Evolutionary conservation across 2,888 invertebrate genomes (phyloP).

Genomic region (Lampropteryx suffumata): DNA sequence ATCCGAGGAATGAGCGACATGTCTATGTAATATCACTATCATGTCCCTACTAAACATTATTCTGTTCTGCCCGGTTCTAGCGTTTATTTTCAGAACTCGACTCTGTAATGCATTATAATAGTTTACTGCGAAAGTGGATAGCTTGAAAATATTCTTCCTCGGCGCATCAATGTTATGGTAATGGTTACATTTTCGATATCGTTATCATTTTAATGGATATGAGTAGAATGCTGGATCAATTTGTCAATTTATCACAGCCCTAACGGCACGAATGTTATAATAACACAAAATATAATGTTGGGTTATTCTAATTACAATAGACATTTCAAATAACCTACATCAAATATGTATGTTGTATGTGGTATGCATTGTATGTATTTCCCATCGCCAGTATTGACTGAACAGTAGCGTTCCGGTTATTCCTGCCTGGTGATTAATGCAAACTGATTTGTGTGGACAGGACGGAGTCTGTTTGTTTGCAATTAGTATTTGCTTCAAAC

Average conservation of each 20-base stretch:
- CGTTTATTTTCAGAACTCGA: slow-evolving; percentile 16
- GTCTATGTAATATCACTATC: slow-evolving; percentile 39
- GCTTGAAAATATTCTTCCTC: slow-evolving; percentile 7
- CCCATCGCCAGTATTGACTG: slow-evolving; percentile 36
- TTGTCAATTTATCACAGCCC: background rate
- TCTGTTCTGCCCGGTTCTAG: slow-evolving; percentile 21
- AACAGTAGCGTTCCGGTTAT: slow-evolving; percentile 42
- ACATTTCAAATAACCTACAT: too few species aligned
- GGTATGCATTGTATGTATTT: slow-evolving; percentile 31
- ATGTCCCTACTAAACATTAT: slow-evolving; percentile 20
- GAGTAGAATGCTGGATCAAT: background rate
- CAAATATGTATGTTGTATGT: too few species aligned
- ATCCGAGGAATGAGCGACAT: slow-evolving; percentile 48
- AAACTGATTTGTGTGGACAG: slow-evolving; percentile 39
- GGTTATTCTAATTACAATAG: too few species aligned
- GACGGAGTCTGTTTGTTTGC: slow-evolving; percentile 37
- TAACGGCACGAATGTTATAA: too few species aligned
- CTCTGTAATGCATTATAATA: slow-evolving; percentile 9
- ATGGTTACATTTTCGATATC: slow-evolving; percentile 8
- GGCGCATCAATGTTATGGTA: slow-evolving; percentile 11
- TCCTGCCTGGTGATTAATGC: slow-evolving; percentile 40
- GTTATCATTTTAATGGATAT: slow-evolving; percentile 1
- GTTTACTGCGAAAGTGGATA: slow-evolving; percentile 11
- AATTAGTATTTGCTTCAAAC: slow-evolving; percentile 28
- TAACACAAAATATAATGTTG: too few species aligned